Base-by-base conservation (phyloP, 2,888 invertebrate genomes). In the Drosophila engyochracea region DNA sequence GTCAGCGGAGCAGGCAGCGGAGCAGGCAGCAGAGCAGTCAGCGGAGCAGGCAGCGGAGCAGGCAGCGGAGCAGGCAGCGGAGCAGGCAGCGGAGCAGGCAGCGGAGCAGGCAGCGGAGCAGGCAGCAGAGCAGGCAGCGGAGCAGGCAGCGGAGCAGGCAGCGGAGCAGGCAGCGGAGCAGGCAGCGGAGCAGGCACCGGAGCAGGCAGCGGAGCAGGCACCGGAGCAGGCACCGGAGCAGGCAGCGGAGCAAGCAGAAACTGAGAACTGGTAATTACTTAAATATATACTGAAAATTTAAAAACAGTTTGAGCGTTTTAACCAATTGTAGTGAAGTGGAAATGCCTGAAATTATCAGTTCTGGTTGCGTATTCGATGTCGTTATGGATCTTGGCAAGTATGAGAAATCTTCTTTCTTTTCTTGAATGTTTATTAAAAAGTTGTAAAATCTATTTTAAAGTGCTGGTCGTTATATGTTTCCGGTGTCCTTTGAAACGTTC, bases 401-500 rank as follows among this genome's bases (percentile, higher is more conserved):
- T 59, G 63, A 2, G 30, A 12, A 37, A 14, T 9, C 12, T 25
- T 16, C 12, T 22, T 51, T 14, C 9, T 30, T 3, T 0, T n/a
- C n/a, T 19, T 1, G 12, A 16, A 12, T 28, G 16, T n/a, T 37
- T 39, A 31, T 10, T 28, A 7, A 14, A 30, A 41, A 3, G 35
- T 39, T 9, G 28, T 35, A 7, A 35, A 35, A 0, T 51, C 1
- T 16, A 14, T 5, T 9, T 62, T 30, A 2, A 28, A 81, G 81
- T 0, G 14, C n/a, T 30, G 81, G 81, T 0, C 39, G 52, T 0
- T 81, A 57, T 22, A 22, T 19, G 37, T 81, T 70, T 58, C 81
- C 81, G 3, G 81, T 81, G 7, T 74, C 81, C 1, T 65, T 70
- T 19, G 37, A 64, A 19, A 65, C 57, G 1, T 81, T 81, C 16